Evolutionary conservation across 2,113 vertebrate genomes (phyloP).

Genomic region (Ictidomys tridecemlineatus): DNA sequence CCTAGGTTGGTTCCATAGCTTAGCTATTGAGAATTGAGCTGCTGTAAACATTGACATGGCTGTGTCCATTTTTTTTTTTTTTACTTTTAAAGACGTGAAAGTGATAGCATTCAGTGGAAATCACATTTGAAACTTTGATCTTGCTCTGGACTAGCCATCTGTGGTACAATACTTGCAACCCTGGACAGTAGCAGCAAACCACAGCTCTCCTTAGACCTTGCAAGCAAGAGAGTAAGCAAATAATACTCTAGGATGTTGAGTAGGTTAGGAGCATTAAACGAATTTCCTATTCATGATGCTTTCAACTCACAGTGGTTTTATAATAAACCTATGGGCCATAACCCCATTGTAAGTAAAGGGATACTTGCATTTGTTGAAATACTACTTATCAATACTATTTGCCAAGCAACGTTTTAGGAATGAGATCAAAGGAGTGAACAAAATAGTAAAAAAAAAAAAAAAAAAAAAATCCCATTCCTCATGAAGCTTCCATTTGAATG

Average conservation of each 20-base stretch:
- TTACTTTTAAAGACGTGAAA: background rate
- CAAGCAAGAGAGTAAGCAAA: too few species aligned
- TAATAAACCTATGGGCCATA: background rate
- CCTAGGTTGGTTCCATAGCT: too few species aligned
- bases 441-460: background rate
- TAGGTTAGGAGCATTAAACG: background rate
- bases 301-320: background rate
- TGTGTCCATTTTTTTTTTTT: too few species aligned
- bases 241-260: too few species aligned
- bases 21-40: too few species aligned
- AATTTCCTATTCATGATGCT: background rate
- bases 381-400: background rate
- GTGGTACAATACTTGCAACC: fast-evolving
- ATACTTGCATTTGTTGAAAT: background rate
- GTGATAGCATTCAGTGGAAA: background rate
- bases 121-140: background rate
- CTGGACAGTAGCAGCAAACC: background rate
- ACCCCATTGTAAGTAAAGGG: background rate
- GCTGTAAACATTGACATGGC: too few species aligned
- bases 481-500: background rate
- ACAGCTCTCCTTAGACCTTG: background rate
- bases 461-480: background rate
- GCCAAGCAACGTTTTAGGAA: background rate
- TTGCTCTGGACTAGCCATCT: background rate
- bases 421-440: background rate